Base-by-base conservation (phyloP, 2,888 invertebrate species). In the Drosophila yooni region DNA sequence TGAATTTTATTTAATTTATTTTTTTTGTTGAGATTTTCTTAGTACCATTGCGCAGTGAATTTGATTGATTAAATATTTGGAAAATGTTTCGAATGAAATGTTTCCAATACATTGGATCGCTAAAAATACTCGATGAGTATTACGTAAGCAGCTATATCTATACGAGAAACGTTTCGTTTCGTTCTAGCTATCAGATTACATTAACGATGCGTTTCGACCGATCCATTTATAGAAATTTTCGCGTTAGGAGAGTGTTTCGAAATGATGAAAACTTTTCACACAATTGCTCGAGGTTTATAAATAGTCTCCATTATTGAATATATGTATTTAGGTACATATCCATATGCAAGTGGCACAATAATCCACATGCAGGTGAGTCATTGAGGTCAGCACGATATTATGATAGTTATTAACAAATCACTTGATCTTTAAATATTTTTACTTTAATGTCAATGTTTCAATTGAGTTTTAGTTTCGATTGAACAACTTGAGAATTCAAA, bases 161-260 rank as follows among this genome's bases (percentile, higher is more conserved):
- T 52, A 60, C 66, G 51, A 27, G 51, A 21, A 21, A 15, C 8
- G 21, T 70, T 61, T 71, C 79, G 63, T 77, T 83, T 71, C 79
- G 80, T 68, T 76, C 66, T 64, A 62, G 62, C 77, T 80, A 88
- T 88, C 88, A 65, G 53, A 72, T 88, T 90, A 81, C 90, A 56
- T 79, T 77, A 63, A 70, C 67, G 63, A 70, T 58, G 51, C 46
- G 65, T 50, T 59, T 48, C 59, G 65, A 65, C 66, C 83, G 81
- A 69, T 90, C 87, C 90, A 86, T 83, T 86, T 83, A 76, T 87
- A 90, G 87, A 83, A 77, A 63, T 75, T 53, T 59, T 60, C 63
- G 43, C 65, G 67, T 52, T 52, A 31, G 48, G 48, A 48, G 53
- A 59, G 34, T 52, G 52, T 60, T 59, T 71, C 69, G 70, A 54